A percentile compares a stretch with the other conserved stretches of the same genome.
phyloP scores from a whole-genome alignment of 1,140 invertebrate genomes.

The Eulimnadia texana region DNA sequence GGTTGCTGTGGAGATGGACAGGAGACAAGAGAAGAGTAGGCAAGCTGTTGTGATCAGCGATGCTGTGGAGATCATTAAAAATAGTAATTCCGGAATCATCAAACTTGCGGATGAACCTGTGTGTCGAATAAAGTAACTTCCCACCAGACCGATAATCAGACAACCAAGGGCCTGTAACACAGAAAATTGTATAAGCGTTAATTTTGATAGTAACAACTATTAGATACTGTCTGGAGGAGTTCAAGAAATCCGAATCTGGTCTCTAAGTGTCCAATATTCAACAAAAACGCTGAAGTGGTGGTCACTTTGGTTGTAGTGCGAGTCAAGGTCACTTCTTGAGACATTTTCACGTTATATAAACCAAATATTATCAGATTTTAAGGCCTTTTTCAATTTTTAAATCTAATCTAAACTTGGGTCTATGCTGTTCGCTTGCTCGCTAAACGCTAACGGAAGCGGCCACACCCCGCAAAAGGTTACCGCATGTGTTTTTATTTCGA shows the following conservation, averaged over 20 bases:
- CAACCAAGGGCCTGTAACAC: neutral
- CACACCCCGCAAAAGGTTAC: neutral
- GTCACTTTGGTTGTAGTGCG: conserved; percentile 58
- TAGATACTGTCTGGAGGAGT: conserved; percentile 33
- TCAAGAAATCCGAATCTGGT: conserved; percentile 35
- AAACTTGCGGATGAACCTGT: conserved; percentile 1
- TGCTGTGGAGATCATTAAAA: conserved; percentile 49
- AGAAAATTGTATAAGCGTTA: neutral
- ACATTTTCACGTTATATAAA: too few species aligned
- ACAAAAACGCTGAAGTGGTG: conserved; percentile 49
- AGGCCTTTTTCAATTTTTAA: too few species aligned
- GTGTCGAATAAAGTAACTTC: neutral
- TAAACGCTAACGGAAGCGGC: neutral
- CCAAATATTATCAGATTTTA: too few species aligned
- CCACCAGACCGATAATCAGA: neutral
- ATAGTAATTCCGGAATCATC: conserved; percentile 45
- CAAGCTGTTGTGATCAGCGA: conserved; percentile 62
- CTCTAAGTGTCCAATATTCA: conserved; percentile 50
- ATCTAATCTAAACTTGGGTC: too few species aligned
- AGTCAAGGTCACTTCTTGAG: conserved; percentile 65
- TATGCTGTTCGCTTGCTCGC: too few species aligned
- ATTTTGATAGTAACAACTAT: too few species aligned
- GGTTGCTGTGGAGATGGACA: conserved; percentile 56
- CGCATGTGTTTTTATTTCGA: too few species aligned
- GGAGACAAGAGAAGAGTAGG: conserved; percentile 50